These are phyloP conservation scores for Myiozetetes cayanensis DNA, from an alignment of 2,113 vertebrate species.

Conservation along the genomic window DNA sequence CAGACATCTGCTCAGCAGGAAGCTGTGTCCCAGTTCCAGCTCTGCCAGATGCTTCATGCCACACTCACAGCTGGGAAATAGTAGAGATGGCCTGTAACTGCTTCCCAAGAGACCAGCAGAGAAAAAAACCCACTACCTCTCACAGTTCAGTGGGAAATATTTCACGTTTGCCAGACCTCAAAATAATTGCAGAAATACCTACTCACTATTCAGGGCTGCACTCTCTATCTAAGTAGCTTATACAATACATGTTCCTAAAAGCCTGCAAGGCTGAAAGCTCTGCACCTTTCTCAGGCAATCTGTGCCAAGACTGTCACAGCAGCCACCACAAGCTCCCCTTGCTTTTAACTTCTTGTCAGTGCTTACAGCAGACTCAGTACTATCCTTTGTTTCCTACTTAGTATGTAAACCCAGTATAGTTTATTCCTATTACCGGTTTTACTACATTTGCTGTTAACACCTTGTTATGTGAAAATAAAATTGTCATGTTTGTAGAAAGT, in stretches of 20 bases:
- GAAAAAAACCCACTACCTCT: background rate
- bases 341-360: background rate
- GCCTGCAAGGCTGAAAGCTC: background rate
- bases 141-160: background rate
- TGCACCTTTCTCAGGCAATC: background rate
- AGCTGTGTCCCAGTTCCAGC: background rate
- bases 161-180: background rate
- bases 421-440: background rate
- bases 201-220: background rate
- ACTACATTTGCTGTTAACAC: background rate
- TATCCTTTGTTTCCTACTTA: background rate
- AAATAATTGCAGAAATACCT: background rate
- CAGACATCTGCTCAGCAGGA: background rate
- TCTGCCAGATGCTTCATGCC: background rate
- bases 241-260: background rate
- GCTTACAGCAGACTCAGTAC: background rate
- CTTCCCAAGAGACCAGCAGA: background rate
- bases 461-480: background rate
- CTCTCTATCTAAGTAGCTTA: background rate
- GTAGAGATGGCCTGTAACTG: background rate
- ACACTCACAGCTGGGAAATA: background rate
- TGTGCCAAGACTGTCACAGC: background rate
- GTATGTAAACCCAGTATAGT: background rate
- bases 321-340: accelerated
- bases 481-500: background rate